A percentile compares a stretch with the other conserved stretches of the same genome.
phyloP scores from a whole-genome alignment of 1,140 invertebrate genomes.

The Chlorops oryzae region DNA sequence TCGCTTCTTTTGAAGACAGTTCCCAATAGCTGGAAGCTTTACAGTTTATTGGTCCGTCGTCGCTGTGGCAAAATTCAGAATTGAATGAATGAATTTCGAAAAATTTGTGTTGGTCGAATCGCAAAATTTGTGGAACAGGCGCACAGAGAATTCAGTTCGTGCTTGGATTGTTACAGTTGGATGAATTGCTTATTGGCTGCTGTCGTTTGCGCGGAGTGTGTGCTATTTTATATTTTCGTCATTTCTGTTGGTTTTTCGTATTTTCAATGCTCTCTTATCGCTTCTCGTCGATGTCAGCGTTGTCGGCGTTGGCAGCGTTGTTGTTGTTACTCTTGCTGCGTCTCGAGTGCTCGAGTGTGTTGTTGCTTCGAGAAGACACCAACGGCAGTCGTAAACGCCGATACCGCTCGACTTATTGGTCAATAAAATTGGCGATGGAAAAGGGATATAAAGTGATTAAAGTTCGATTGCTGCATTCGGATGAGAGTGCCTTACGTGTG shows the following conservation, averaged over 20 bases:
- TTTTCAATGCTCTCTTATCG: too few relatives aligned
- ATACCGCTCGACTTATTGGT: too few relatives aligned
- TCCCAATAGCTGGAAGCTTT: slow-evolving; percentile 12
- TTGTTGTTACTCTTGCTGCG: slow-evolving; percentile 4
- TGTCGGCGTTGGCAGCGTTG: slow-evolving; percentile 7
- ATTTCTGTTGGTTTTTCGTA: too few relatives aligned
- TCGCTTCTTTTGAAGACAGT: too few relatives aligned
- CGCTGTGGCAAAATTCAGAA: too few relatives aligned
- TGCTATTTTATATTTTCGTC: too few relatives aligned
- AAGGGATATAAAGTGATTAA: too few relatives aligned
- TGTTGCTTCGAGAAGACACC: too few relatives aligned
- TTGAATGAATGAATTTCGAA: slow-evolving; percentile 44
- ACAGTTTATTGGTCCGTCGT: slow-evolving; percentile 47
- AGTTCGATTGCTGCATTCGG: too few relatives aligned
- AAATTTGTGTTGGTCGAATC: slow-evolving; percentile 48
- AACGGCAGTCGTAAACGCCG: too few relatives aligned
- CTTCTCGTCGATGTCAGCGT: slow-evolving; percentile 11
- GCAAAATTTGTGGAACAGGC: slow-evolving; percentile 39
- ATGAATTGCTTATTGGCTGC: slow-evolving; percentile 47
- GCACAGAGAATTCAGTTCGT: slow-evolving; percentile 23
- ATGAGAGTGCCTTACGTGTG: too few relatives aligned
- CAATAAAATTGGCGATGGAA: too few relatives aligned
- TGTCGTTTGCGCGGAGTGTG: slow-evolving; percentile 15
- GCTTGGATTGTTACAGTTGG: slow-evolving; percentile 44
- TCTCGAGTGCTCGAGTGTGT: neutral